phyloP scores from a whole-genome alignment of 1,140 invertebrate genomes.

The Phortica variegata region DNA sequence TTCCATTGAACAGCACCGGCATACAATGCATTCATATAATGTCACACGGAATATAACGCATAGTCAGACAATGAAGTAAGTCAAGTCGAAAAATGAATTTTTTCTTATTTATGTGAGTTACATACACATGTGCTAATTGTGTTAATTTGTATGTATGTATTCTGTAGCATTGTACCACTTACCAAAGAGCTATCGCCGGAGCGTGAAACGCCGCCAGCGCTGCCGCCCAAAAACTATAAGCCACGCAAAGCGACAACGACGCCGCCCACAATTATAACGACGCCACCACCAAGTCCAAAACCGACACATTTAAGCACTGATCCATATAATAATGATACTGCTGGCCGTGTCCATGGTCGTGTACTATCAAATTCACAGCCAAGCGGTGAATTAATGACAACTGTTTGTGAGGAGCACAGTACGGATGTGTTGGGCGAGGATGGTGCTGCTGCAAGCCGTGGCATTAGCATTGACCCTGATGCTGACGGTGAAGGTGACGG shows the following conservation, averaged over 20 bases:
- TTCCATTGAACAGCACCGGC: conserved; percentile 58
- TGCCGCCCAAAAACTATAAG: conserved; percentile 70
- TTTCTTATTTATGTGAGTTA: too few species aligned
- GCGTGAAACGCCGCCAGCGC: conserved; percentile 67
- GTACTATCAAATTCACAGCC: too few species aligned
- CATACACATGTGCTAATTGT: too few species aligned
- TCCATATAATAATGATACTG: too few species aligned
- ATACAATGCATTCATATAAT: conserved; percentile 80
- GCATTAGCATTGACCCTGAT: too few species aligned
- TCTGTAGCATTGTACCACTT: conserved; percentile 34
- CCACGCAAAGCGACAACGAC: conserved; percentile 26
- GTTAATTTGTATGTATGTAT: not conserved
- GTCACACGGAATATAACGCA: conserved; percentile 58
- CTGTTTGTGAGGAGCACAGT: too few species aligned
- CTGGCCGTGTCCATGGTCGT: too few species aligned
- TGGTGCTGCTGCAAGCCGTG: too few species aligned
- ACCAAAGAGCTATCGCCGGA: conserved; percentile 47
- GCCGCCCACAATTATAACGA: conserved; percentile 36
- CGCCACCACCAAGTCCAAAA: conserved; percentile 52
- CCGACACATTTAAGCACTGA: conserved; percentile 18
- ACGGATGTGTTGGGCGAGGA: too few species aligned
- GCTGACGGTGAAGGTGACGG: conserved; percentile 3
- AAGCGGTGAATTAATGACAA: too few species aligned
- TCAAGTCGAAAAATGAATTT: not conserved
- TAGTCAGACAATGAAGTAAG: conserved; percentile 56